Conservation (phyloP, 2,113 vertebrate species). For the Chloroceryle aenea region DNA sequence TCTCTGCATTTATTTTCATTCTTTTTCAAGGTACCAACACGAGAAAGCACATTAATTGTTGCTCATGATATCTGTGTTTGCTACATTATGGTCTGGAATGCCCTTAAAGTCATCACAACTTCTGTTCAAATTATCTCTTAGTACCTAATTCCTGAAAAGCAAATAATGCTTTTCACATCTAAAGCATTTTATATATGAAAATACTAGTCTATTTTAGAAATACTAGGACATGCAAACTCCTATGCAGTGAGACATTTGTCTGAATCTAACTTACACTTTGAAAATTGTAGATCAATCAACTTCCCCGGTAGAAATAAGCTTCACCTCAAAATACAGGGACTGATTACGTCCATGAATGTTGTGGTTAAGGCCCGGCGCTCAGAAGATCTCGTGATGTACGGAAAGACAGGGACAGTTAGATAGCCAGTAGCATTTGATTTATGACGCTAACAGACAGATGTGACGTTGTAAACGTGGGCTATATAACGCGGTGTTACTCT, state of each 20-base stretch:
- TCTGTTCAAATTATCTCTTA: background rate
- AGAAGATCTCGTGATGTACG: too few relatives aligned
- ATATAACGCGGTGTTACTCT: too few relatives aligned
- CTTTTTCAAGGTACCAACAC: background rate
- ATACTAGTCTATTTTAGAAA: background rate
- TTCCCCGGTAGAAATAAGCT: background rate
- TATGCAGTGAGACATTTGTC: background rate
- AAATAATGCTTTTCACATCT: background rate
- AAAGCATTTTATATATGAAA: background rate
- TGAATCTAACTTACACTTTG: background rate
- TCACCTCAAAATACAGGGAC: background rate
- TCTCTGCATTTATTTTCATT: slow-evolving; percentile 29
- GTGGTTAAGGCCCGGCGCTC: too few relatives aligned
- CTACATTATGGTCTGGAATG: background rate
- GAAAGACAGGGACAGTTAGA: too few relatives aligned
- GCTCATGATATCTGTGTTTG: background rate
- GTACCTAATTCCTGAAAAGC: background rate
- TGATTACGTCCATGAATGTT: background rate
- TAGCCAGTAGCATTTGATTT: too few relatives aligned
- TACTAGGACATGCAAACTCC: background rate
- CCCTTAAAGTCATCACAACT: background rate
- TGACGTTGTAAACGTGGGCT: too few relatives aligned
- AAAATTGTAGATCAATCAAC: background rate
- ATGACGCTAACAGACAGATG: too few relatives aligned
- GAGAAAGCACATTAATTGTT: background rate